These are phyloP conservation scores for Caenorhabditis sinica DNA, from an alignment of 2,888 invertebrate species.

Conservation along the genomic window DNA sequence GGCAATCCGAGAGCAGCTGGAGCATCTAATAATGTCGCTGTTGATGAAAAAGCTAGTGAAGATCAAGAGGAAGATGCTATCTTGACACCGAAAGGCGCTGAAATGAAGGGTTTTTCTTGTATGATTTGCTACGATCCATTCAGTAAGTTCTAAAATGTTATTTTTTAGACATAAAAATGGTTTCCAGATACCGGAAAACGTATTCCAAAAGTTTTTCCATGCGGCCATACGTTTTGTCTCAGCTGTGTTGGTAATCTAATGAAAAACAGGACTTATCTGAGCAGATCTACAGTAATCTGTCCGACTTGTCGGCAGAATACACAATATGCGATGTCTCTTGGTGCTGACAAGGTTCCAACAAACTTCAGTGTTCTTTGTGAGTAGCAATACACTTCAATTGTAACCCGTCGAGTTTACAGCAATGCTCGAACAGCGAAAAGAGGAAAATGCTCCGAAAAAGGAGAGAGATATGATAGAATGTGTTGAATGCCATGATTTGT, in stretches of 20 bases:
- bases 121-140: constrained; percentile 46
- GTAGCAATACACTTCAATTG: background rate
- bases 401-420: background rate
- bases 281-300: constrained; percentile 17
- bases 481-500: constrained; percentile 8
- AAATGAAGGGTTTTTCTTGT: constrained; percentile 53
- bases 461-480: constrained; percentile 11
- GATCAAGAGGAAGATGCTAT: constrained; percentile 17
- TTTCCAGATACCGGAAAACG: constrained; percentile 43
- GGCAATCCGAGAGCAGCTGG: background rate
- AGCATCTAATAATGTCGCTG: background rate
- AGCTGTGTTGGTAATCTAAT: constrained; percentile 21
- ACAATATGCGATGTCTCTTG: background rate
- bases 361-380: constrained; percentile 41
- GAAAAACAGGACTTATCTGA: constrained; percentile 8
- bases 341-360: constrained; percentile 34
- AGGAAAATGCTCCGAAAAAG: background rate
- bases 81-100: constrained; percentile 27
- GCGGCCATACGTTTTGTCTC: constrained; percentile 53
- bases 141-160: constrained; percentile 9
- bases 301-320: constrained; percentile 48
- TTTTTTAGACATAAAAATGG: background rate
- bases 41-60: background rate
- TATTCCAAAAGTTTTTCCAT: constrained; percentile 46
- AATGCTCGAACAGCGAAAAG: constrained; percentile 48